These are phyloP conservation scores for Pangasius krempfi DNA, from an alignment of 2,797 vertebrate species.

Conservation along the genomic window DNA sequence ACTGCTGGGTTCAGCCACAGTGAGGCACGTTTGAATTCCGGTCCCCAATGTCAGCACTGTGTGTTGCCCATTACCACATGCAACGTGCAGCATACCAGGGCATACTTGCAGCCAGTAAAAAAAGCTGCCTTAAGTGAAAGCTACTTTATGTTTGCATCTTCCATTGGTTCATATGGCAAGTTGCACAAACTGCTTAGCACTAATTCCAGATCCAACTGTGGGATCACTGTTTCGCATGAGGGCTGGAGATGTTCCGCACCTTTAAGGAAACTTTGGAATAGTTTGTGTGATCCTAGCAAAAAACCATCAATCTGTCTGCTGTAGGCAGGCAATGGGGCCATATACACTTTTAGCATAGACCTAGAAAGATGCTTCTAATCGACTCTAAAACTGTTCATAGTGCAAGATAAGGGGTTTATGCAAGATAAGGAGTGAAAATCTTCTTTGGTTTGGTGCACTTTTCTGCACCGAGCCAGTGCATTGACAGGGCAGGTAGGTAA, in stretches of 20 bases:
- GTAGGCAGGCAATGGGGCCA: neutral
- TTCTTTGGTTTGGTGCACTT: neutral
- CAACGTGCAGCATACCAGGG: neutral
- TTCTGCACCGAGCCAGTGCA: neutral
- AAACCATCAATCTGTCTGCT: neutral
- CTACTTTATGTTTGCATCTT: neutral
- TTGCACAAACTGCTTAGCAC: neutral
- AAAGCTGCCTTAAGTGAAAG: neutral
- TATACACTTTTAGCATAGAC: neutral
- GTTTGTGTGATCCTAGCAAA: neutral
- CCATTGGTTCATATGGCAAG: neutral
- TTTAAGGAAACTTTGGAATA: neutral
- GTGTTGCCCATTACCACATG: neutral
- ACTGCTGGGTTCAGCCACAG: neutral
- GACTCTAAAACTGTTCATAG: neutral
- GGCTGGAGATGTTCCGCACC: neutral
- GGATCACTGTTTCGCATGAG: neutral
- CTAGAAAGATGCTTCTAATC: neutral
- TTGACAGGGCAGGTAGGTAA: neutral
- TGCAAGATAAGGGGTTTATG: neutral
- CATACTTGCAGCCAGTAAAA: neutral
- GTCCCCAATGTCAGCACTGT: neutral
- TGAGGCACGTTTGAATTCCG: neutral
- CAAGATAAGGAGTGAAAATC: neutral
- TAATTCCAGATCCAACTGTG: neutral